Evolutionary conservation across 1,140 invertebrate genomes (phyloP).

Genomic region (Trichoplusia ni): DNA sequence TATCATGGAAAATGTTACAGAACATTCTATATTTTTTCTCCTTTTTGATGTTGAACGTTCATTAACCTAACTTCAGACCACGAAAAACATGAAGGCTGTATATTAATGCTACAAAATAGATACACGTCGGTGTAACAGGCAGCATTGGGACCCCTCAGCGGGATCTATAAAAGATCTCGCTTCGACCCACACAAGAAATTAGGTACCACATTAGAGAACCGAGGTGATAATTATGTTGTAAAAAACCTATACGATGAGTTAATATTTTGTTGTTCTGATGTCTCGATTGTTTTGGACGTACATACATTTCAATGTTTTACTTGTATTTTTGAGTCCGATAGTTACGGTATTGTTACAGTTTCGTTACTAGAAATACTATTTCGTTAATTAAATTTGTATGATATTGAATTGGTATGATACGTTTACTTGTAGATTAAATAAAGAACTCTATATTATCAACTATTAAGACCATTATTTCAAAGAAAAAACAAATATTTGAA

Average conservation of each 20-base stretch:
- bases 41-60: background rate
- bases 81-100: background rate
- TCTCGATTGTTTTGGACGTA: slow-evolving; percentile 40
- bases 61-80: background rate
- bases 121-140: slow-evolving; percentile 56
- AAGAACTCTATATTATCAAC: too few relatives aligned
- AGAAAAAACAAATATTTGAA: too few relatives aligned
- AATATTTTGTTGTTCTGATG: slow-evolving; percentile 68
- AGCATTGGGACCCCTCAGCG: slow-evolving; percentile 41
- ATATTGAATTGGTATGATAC: too few relatives aligned
- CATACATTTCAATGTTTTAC: too few relatives aligned
- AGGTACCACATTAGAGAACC: slow-evolving; percentile 73
- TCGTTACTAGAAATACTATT: too few relatives aligned
- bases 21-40: too few relatives aligned
- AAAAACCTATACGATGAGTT: slow-evolving; percentile 72
- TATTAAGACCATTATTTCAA: too few relatives aligned
- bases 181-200: slow-evolving; percentile 75
- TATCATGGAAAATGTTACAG: too few relatives aligned
- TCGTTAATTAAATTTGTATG: too few relatives aligned
- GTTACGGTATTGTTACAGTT: background rate
- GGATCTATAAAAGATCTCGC: slow-evolving; percentile 68
- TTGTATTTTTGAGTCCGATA: background rate
- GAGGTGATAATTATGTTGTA: slow-evolving; percentile 79
- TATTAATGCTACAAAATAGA: slow-evolving; percentile 11
- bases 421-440: too few relatives aligned